Percentiles rank a stretch among this genome's conserved stretches.
Evolutionary conservation across 2,797 vertebrate genomes (phyloP).

Genomic region (Yasuhikotakia modesta): DNA sequence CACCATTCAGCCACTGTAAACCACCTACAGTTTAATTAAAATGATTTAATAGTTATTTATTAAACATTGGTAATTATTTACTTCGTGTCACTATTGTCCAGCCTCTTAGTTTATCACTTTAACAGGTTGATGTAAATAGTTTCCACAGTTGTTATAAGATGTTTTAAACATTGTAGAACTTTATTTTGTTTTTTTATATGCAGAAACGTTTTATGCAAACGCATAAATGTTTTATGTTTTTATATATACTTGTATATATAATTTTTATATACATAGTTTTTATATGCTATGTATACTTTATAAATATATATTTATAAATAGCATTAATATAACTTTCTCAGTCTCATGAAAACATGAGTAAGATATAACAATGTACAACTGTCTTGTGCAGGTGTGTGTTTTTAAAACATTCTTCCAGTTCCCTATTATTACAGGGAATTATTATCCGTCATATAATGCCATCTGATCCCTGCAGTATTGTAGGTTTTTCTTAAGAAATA

Average conservation of each 20-base stretch:
- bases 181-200: too few relatives aligned
- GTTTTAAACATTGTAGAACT: background rate
- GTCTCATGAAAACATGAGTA: background rate
- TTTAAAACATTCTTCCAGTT: background rate
- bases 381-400: background rate
- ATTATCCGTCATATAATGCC: background rate
- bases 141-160: background rate
- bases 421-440: background rate
- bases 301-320: too few relatives aligned
- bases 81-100: background rate
- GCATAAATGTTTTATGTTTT: too few relatives aligned
- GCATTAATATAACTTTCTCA: too few relatives aligned
- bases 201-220: too few relatives aligned
- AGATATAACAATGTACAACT: conserved; percentile 17
- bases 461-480: conserved; percentile 1
- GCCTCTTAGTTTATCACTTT: background rate
- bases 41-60: background rate
- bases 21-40: background rate
- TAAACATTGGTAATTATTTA: background rate
- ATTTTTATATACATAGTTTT: too few relatives aligned
- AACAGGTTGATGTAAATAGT: background rate
- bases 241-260: too few relatives aligned
- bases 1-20: background rate
- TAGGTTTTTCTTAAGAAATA: background rate
- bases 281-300: too few relatives aligned